Evolutionary conservation across 2,797 vertebrate genomes (phyloP).

Genomic region (Otolemur crassicaudatus): DNA sequence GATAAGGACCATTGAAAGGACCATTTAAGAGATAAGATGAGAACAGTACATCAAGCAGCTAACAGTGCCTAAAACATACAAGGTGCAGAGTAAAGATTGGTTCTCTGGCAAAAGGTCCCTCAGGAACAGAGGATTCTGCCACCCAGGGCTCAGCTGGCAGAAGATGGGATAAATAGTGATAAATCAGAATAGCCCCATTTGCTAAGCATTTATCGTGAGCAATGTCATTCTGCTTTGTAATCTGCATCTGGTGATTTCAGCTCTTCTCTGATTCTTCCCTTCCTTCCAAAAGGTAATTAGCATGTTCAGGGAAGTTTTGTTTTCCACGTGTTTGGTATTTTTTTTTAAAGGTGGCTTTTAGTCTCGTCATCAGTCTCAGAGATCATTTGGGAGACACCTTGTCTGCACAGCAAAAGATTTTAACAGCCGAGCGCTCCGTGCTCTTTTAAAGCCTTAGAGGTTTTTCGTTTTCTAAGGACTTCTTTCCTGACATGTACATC

Average conservation of each 20-base stretch:
- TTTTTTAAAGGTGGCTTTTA: not conserved
- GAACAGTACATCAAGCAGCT: not conserved
- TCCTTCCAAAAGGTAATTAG: not conserved
- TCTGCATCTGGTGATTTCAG: not conserved
- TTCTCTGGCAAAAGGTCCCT: not conserved
- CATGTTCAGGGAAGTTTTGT: not conserved
- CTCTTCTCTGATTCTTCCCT: not conserved
- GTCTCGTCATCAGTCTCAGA: not conserved
- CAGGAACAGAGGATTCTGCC: not conserved
- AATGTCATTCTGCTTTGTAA: not conserved
- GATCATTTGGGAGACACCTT: not conserved
- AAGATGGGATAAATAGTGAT: not conserved
- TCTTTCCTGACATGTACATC: constrained; percentile 29
- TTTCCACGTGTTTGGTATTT: not conserved
- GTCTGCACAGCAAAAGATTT: not conserved
- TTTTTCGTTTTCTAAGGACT: not conserved
- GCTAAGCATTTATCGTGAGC: not conserved
- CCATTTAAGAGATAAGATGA: not conserved
- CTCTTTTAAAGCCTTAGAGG: not conserved
- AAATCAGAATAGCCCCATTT: not conserved
- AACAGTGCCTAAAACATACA: not conserved
- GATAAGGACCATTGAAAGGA: not conserved
- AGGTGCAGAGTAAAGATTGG: not conserved
- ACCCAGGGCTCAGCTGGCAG: not conserved
- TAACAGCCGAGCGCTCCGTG: not conserved